Conservation (phyloP, 1,140 invertebrate genomes). For the Nymphalis io region DNA sequence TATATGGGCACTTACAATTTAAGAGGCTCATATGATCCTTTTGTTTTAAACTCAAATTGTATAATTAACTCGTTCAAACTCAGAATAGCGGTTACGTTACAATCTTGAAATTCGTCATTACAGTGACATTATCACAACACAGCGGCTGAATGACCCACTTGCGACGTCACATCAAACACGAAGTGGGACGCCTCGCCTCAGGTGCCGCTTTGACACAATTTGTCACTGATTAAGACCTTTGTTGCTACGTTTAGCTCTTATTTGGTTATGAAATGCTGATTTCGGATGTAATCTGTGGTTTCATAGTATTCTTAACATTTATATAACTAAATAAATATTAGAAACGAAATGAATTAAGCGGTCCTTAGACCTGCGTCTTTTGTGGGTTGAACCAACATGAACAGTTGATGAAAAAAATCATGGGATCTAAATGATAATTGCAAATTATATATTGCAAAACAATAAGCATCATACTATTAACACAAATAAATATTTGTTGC, state of each 20-base stretch:
- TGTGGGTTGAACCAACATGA: too few species aligned
- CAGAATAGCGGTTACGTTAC: background rate
- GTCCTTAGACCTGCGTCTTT: background rate
- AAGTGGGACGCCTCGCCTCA: slow-evolving; percentile 1
- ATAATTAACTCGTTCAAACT: background rate
- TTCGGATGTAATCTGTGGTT: background rate
- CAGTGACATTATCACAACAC: slow-evolving; percentile 5
- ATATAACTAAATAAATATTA: too few species aligned
- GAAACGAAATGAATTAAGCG: background rate
- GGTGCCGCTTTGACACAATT: slow-evolving; percentile 13
- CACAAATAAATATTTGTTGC: too few species aligned
- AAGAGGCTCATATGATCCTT: too few species aligned
- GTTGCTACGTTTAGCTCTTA: slow-evolving; percentile 1
- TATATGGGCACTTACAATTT: too few species aligned
- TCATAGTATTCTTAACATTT: background rate
- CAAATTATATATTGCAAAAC: too few species aligned
- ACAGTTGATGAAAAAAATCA: too few species aligned
- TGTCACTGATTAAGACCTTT: slow-evolving; percentile 14
- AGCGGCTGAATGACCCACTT: slow-evolving; percentile 1
- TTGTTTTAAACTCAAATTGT: too few species aligned
- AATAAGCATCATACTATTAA: too few species aligned
- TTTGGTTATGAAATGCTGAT: slow-evolving; percentile 1
- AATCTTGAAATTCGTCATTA: slow-evolving; percentile 11
- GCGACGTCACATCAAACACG: background rate
- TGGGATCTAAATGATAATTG: too few species aligned